Base-by-base conservation (phyloP, 2,888 invertebrate species). In the Phortica magna region DNA sequence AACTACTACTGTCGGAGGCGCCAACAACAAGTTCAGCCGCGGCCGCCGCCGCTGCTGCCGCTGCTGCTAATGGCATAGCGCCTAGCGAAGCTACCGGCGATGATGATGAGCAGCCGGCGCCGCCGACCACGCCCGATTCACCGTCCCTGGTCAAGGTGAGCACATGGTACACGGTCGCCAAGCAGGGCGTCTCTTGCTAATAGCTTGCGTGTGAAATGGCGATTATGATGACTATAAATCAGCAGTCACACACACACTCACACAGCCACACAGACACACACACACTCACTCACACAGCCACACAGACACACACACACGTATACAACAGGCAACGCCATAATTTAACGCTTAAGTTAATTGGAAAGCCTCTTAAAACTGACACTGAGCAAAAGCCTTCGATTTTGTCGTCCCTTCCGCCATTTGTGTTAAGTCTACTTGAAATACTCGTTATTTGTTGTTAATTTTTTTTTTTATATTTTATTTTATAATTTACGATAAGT, bases 181-280 rank as follows among this genome's bases (percentile, higher is more conserved):
- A 92, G 84, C 92, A 92, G 89, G 92, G 92, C 82, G 90, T 92
- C 81, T 92, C 92, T 82, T 92, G 92, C 90, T 92, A 91, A 88
- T 85, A 61, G n/a, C 3, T 61, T n/a, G 10, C n/a, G 22, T 22
- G 61, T 22, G 19, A 22, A n/a, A 19, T 22, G 7, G 7, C 22
- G 4, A 22, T 48, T 48, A 48, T 14, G 14, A 12, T 48, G 14
- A 9, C 48, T 9, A 12, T 48, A 48, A 48, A 48, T 48, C 48
- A 14, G 14, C 48, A 48, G 31, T 31, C 31, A 31, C 31, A 31
- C 31, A 31, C 31, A 48, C 48, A 48, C n/a, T 43, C 6, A 43
- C 10, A 43, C 10, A 43, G 6, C 43, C 43, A 43, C 6, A 43
- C 43, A 43, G 6, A 43, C 43, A 6, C 10, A 43, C 43, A 43